These are phyloP conservation scores for Cataglyphis cursor DNA, from an alignment of 2,888 invertebrate species.

Conservation along the genomic window DNA sequence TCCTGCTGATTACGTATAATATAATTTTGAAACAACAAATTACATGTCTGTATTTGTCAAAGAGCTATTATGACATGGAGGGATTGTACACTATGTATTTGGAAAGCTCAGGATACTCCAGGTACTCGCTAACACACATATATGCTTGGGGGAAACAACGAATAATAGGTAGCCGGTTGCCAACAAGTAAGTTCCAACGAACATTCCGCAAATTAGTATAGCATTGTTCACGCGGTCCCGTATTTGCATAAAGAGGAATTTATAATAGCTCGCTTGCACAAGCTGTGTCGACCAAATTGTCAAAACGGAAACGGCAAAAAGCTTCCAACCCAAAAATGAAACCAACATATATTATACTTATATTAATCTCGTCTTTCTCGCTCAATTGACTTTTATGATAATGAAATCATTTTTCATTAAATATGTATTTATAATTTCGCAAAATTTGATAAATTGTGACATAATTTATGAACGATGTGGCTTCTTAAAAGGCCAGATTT, in stretches of 20 bases:
- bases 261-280: constrained; percentile 40
- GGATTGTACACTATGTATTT: constrained; percentile 7
- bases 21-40: constrained; percentile 8
- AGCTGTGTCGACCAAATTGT: constrained; percentile 26
- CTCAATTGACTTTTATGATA: not conserved
- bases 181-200: constrained; percentile 53
- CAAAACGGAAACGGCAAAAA: constrained; percentile 17
- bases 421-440: not conserved
- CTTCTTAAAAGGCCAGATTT: not conserved
- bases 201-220: constrained; percentile 51
- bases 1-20: not conserved
- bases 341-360: not conserved
- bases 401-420: not conserved
- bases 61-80: constrained; percentile 6
- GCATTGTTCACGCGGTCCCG: constrained; percentile 43
- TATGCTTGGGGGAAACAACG: constrained; percentile 39
- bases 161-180: constrained; percentile 43
- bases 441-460: not conserved
- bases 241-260: constrained; percentile 57
- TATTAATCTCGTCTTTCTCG: not conserved
- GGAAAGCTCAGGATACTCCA: constrained; percentile 27
- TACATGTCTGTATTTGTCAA: constrained; percentile 3
- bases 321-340: not conserved
- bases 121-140: constrained; percentile 29
- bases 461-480: not conserved